Evolutionary conservation across 2,888 invertebrate species (phyloP), one percentile per base, ranked within the genome.

Genomic region (Chrysina gloriosa): DNA sequence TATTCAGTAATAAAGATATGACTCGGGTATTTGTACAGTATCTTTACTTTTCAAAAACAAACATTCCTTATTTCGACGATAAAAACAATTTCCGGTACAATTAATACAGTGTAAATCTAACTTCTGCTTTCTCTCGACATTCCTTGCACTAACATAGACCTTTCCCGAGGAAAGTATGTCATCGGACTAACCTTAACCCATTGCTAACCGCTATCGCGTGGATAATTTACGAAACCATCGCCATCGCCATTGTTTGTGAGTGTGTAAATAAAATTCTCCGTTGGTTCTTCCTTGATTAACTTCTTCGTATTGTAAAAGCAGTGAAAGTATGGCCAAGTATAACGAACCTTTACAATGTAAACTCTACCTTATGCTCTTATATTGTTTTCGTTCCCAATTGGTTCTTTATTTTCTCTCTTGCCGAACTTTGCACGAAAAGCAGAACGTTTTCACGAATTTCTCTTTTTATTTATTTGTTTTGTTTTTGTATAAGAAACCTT

Each of bases 101-200:
- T 63, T 66, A 58, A 47, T 42, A 29, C 54, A 48, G 69, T 67
- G 69, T 69, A 56, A 69, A 69, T 36, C 56, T 42, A 63, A 47
- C 69, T 69, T 77, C 73, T 71, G 80, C 82, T 81, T 81, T 82
- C 81, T 77, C 81, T 76, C 73, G 76, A 73, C 81, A 81, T 81
- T 82, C 80, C 79, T 75, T 70, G 72, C 76, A 73, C 72, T 81
- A 81, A 80, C 82, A 80, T 78, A 81, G 81, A 81, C 82, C 83
- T 83, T 83, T 82, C 82, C 76, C 79, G 75, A 79, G 76, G 83
- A 83, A 83, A 83, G 83, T 82, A 76, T 82, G 82, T 80, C 82
- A 82, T 73, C 78, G 77, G 74, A 77, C 74, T 80, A 82, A 82
- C 83, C 83, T 82, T 83, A 82, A 82, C 82, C 83, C 76, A 80